Evolutionary conservation across 2,113 vertebrate genomes (phyloP).

Genomic region (Anser brachyrhynchus): DNA sequence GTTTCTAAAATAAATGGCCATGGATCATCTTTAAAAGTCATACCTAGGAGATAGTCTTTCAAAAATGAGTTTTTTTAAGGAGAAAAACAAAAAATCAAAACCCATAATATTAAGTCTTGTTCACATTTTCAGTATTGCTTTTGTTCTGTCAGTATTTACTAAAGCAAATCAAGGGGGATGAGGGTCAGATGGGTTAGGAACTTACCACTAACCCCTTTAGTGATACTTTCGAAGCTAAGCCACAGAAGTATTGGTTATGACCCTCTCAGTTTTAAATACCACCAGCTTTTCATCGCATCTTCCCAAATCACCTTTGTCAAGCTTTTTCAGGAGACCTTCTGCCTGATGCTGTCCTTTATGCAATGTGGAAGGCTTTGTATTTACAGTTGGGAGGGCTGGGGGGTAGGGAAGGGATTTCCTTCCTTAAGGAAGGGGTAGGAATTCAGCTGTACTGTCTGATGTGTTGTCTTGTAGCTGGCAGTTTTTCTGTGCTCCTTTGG

Average conservation of each 20-base stretch:
- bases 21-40: background rate
- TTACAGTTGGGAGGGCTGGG: background rate
- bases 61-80: background rate
- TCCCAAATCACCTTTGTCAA: background rate
- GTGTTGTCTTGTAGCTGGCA: background rate
- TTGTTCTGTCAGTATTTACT: background rate
- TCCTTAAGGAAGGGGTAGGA: background rate
- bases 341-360: background rate
- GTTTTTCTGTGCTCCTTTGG: background rate
- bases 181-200: background rate
- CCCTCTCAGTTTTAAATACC: background rate
- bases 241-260: background rate
- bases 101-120: background rate
- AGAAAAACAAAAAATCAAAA: background rate
- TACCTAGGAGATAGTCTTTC: background rate
- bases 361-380: background rate
- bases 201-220: background rate
- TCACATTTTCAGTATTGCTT: background rate
- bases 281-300: background rate
- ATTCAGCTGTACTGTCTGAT: background rate
- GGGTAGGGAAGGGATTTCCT: background rate
- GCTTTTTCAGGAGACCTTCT: background rate
- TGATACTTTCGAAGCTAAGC: background rate
- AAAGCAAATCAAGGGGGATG: too few species aligned
- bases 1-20: background rate